Percentiles rank a stretch among this genome's conserved stretches.
These are phyloP conservation scores for Odocoileus virginianus DNA, from an alignment of 2,113 vertebrate genomes.

Conservation along the genomic window DNA sequence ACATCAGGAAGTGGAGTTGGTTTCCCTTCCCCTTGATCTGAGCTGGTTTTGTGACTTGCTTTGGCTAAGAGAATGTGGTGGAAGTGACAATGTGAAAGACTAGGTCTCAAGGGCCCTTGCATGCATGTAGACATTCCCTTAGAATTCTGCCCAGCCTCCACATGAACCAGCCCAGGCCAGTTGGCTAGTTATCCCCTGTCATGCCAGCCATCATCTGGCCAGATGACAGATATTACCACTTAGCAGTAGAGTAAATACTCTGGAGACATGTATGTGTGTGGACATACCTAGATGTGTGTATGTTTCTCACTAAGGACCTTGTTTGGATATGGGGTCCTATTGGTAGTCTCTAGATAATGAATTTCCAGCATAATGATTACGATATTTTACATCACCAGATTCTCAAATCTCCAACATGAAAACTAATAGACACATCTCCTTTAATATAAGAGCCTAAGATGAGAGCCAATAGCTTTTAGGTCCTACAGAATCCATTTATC, in stretches of 20 bases:
- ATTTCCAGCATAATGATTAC: background rate
- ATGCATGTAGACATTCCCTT: background rate
- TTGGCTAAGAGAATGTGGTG: background rate
- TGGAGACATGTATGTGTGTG: background rate
- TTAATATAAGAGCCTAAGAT: background rate
- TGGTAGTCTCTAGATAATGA: background rate
- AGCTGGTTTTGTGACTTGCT: background rate
- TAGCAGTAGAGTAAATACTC: background rate
- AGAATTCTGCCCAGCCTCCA: background rate
- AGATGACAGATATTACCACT: background rate
- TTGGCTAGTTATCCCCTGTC: background rate
- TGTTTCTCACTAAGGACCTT: background rate
- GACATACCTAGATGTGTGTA: background rate
- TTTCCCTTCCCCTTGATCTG: background rate
- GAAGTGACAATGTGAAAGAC: background rate
- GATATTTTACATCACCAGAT: background rate
- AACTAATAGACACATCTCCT: background rate
- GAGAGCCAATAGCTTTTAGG: background rate
- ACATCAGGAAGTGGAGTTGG: background rate
- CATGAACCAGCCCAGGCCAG: background rate
- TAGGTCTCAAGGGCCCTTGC: background rate
- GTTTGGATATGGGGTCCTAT: background rate
- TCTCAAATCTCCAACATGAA: background rate
- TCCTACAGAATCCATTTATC: background rate
- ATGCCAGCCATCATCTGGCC: background rate